Evolutionary conservation across 2,797 vertebrate species (phyloP).

Genomic region (Urosaurus nigricauda): DNA sequence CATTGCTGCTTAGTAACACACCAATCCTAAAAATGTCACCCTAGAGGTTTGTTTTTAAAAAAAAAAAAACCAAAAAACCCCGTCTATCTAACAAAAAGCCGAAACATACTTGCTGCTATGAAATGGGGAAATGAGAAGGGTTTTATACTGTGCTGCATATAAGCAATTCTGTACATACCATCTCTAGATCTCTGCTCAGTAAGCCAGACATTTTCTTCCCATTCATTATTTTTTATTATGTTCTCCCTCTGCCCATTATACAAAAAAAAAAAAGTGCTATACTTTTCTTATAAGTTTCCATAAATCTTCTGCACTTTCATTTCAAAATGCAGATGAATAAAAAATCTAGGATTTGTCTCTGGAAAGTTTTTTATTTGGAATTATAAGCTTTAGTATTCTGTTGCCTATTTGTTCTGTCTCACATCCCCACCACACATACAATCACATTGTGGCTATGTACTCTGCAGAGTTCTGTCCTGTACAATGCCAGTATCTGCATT

Average conservation of each 20-base stretch:
- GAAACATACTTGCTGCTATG: not conserved
- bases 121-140: constrained; percentile 11
- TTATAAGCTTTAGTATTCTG: constrained; percentile 12
- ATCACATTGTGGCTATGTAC: not conserved
- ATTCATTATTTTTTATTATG: constrained; percentile 6
- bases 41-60: not conserved
- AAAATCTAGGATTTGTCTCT: not conserved
- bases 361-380: not conserved
- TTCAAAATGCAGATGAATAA: constrained; percentile 18
- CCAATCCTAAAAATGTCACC: not conserved
- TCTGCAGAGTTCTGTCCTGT: not conserved
- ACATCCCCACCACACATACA: not conserved
- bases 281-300: not conserved
- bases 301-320: not conserved
- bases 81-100: not conserved
- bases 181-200: not conserved
- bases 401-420: not conserved
- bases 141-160: not conserved
- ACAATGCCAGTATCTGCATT: not conserved
- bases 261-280: not conserved
- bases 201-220: not conserved
- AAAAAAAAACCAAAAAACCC: constrained; percentile 23
- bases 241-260: constrained; percentile 1
- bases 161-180: constrained; percentile 1
- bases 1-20: constrained; percentile 29